Percentiles rank a stretch among this genome's conserved stretches.
Conservation (phyloP, 1,140 invertebrate species). For the Pogonognathellus flavescens region DNA sequence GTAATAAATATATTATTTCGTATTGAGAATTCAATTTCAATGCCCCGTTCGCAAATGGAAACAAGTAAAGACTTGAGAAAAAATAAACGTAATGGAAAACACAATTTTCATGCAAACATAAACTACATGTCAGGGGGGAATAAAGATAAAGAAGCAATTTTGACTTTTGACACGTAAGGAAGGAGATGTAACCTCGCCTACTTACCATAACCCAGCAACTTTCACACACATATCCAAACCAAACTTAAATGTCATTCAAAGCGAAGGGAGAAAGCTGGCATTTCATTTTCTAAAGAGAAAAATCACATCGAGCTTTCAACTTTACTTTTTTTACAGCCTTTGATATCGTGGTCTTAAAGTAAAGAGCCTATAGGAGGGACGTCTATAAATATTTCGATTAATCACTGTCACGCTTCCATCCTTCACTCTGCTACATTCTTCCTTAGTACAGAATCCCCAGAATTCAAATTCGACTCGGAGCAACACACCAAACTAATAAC, state of each 20-base stretch:
- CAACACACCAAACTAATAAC: not conserved
- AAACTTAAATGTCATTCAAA: constrained; percentile 30
- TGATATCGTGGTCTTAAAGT: not conserved
- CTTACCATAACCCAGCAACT: not conserved
- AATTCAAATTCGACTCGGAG: not conserved
- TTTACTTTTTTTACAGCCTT: not conserved
- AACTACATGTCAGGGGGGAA: not conserved
- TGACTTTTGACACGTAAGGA: constrained; percentile 26
- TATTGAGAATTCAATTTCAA: too few species aligned
- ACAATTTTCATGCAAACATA: too few species aligned
- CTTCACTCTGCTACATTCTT: not conserved
- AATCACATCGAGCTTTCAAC: not conserved
- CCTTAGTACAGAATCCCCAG: not conserved
- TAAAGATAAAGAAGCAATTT: constrained; percentile 31
- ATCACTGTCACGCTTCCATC: constrained; percentile 27
- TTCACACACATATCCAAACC: not conserved
- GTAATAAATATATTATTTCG: too few species aligned
- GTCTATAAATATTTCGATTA: constrained; percentile 22
- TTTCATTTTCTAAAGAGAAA: constrained; percentile 19
- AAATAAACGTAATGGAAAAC: too few species aligned
- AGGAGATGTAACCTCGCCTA: not conserved
- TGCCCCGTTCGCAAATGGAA: too few species aligned
- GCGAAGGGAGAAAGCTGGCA: constrained; percentile 29
- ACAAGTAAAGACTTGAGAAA: too few species aligned
- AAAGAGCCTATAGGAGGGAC: not conserved